These are phyloP conservation scores for Drosophila kikkawai DNA, from an alignment of 1,140 invertebrate genomes.

Conservation along the genomic window DNA sequence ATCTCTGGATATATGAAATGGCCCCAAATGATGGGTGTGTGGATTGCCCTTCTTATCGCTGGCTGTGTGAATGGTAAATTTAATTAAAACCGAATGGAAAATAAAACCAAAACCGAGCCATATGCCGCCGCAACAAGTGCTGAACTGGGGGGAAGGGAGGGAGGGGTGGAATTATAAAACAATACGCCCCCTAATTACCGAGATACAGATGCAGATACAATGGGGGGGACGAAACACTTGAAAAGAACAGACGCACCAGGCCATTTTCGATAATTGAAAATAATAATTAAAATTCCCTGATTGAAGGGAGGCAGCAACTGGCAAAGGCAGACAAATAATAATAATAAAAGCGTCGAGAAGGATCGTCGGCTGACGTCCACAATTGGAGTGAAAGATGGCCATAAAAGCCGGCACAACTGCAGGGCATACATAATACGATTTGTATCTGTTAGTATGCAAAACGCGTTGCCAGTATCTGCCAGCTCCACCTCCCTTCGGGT, in stretches of 20 bases:
- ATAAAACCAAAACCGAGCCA: slow-evolving; percentile 44
- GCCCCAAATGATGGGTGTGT: neutral
- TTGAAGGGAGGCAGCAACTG: slow-evolving; percentile 47
- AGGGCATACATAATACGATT: slow-evolving; percentile 58
- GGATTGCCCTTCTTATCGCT: slow-evolving; percentile 40
- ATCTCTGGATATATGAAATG: neutral
- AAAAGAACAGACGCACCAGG: slow-evolving; percentile 60
- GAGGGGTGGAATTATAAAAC: slow-evolving; percentile 46
- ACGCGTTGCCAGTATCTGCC: slow-evolving; percentile 52
- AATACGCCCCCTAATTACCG: slow-evolving; percentile 72
- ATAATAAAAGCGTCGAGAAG: slow-evolving; percentile 5
- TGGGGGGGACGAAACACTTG: slow-evolving; percentile 53
- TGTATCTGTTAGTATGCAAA: slow-evolving; percentile 75
- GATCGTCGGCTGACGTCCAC: slow-evolving; percentile 58
- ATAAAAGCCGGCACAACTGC: slow-evolving; percentile 54
- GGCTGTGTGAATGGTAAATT: slow-evolving; percentile 51
- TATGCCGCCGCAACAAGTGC: slow-evolving; percentile 56
- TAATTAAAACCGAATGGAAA: slow-evolving; percentile 63
- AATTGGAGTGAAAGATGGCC: slow-evolving; percentile 72
- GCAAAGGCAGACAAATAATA: slow-evolving; percentile 5
- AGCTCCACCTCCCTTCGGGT: neutral
- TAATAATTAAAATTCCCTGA: slow-evolving; percentile 84
- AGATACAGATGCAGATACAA: slow-evolving; percentile 49
- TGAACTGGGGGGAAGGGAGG: neutral
- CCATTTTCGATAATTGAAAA: slow-evolving; percentile 84